A percentile compares a stretch with the other conserved stretches of the same genome.
Conservation (phyloP, 2,113 vertebrate species). For the Serinus canaria region DNA sequence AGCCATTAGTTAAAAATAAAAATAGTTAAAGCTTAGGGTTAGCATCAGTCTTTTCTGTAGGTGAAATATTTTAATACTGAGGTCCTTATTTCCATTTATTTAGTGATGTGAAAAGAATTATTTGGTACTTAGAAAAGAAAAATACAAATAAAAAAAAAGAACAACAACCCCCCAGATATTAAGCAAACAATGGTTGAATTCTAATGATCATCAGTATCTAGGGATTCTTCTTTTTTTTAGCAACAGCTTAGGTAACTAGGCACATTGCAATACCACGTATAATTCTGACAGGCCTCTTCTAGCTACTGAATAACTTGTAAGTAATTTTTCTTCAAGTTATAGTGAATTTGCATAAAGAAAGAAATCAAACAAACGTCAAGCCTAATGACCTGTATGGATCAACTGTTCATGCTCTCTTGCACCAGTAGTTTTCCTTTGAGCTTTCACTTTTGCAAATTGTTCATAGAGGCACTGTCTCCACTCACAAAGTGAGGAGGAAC, state of each 20-base stretch:
- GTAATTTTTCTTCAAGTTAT: not conserved
- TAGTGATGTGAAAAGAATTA: not conserved
- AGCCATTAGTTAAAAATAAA: not conserved
- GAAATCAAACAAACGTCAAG: not conserved
- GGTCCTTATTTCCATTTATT: not conserved
- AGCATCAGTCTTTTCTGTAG: not conserved
- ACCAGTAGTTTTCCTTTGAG: not conserved
- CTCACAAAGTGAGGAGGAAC: not conserved
- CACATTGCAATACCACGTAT: not conserved
- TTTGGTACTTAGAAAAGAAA: not conserved
- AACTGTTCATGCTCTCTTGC: not conserved
- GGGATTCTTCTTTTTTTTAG: not conserved
- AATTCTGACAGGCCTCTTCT: not conserved
- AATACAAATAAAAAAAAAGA: not conserved
- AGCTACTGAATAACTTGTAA: not conserved
- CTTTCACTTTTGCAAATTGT: not conserved
- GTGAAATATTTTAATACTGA: not conserved
- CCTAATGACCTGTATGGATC: not conserved
- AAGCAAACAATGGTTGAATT: not conserved
- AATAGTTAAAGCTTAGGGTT: not conserved
- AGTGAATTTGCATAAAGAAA: not conserved
- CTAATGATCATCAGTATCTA: not conserved
- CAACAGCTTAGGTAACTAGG: not conserved
- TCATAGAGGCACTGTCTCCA: not conserved
- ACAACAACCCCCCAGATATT: not conserved